Conservation (phyloP, 2,888 invertebrate species). For the Melipona bicolor region DNA sequence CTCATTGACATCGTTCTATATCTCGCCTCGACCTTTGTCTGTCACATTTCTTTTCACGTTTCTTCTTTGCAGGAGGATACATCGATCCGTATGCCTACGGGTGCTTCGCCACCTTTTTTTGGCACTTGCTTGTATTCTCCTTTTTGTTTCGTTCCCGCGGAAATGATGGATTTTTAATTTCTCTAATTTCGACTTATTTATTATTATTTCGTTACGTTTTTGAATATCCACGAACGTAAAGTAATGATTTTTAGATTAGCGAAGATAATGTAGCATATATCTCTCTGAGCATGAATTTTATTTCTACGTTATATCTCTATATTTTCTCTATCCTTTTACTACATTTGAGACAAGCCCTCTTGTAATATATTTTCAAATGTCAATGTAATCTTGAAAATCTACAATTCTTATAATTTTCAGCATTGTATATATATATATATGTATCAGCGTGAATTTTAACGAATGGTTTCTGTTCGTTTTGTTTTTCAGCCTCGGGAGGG, state of each 20-base stretch:
- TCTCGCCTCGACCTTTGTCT: slow-evolving; percentile 39
- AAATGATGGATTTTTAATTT: neutral
- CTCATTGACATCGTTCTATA: slow-evolving; percentile 47
- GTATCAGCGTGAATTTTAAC: neutral
- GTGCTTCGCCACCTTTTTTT: neutral
- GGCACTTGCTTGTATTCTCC: neutral
- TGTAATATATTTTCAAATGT: too few species aligned
- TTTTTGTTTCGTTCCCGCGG: neutral
- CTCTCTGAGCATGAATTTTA: neutral
- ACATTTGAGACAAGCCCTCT: too few species aligned
- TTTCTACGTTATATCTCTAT: neutral
- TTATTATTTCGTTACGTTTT: neutral
- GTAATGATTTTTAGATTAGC: neutral
- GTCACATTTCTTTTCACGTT: neutral
- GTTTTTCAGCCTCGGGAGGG: slow-evolving; percentile 82
- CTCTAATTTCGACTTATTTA: neutral
- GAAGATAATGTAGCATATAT: neutral
- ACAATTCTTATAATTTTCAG: too few species aligned
- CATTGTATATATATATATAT: too few species aligned
- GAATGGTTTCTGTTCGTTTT: slow-evolving; percentile 41
- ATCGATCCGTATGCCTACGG: neutral
- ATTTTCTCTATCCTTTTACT: too few species aligned
- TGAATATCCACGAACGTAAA: neutral
- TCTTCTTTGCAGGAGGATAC: neutral
- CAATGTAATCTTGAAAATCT: too few species aligned